Evolutionary conservation across 2,797 vertebrate species (phyloP).

Genomic region (Psittacula echo): DNA sequence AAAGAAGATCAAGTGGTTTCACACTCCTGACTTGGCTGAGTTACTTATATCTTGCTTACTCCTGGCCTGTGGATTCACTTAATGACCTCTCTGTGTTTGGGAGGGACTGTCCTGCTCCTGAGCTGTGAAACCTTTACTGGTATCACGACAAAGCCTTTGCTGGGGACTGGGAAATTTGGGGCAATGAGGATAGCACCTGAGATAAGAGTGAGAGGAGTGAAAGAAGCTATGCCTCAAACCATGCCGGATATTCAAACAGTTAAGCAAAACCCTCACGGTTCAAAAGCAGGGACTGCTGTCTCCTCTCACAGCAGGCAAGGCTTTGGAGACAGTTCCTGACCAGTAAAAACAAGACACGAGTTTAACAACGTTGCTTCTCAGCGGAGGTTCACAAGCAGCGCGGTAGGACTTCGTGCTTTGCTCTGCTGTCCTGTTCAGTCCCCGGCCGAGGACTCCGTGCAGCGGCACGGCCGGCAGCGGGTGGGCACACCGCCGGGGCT

Average conservation of each 20-base stretch:
- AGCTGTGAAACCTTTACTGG: background rate
- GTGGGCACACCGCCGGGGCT: background rate
- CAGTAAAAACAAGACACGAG: background rate
- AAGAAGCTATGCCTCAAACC: background rate
- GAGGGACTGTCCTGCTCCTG: background rate
- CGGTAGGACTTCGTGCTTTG: background rate
- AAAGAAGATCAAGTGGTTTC: background rate
- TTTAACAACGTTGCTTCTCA: background rate
- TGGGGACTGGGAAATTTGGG: background rate
- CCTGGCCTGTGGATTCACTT: background rate
- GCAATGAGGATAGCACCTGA: background rate
- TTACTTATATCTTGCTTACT: background rate
- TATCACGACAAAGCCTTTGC: background rate
- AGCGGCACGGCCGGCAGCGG: rapidly evolving
- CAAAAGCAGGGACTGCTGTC: background rate
- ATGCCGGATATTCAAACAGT: background rate
- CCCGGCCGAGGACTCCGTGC: rapidly evolving
- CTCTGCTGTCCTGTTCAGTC: background rate
- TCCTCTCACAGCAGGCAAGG: background rate
- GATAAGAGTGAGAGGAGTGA: background rate
- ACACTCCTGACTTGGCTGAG: background rate
- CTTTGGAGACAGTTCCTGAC: background rate
- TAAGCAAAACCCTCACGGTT: background rate
- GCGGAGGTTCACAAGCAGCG: background rate
- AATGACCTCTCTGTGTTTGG: background rate